Conservation (phyloP, 1,140 invertebrate genomes). For the Sitobion miscanthi region DNA sequence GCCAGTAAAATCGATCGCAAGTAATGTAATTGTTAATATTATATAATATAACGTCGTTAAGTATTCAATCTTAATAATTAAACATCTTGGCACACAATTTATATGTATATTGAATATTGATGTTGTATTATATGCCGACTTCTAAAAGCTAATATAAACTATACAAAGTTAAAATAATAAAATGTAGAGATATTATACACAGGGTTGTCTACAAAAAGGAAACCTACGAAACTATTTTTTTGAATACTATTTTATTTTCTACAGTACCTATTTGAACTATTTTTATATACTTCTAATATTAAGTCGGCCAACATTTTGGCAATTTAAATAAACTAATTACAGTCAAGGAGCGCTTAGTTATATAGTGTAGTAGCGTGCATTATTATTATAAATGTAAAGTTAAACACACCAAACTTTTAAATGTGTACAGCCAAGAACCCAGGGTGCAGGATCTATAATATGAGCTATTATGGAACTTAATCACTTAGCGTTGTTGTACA, state of each 20-base stretch:
- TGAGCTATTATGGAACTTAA: neutral
- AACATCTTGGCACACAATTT: neutral
- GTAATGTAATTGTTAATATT: neutral
- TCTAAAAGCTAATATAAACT: neutral
- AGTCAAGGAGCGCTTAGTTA: neutral
- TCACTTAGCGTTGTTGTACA: neutral
- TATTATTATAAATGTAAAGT: neutral
- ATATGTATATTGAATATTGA: neutral
- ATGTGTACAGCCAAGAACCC: neutral
- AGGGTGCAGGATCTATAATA: neutral
- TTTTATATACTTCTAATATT: neutral
- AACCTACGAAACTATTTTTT: neutral
- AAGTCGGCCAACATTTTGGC: neutral
- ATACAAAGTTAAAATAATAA: neutral
- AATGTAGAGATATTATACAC: neutral
- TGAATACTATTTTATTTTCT: too few relatives aligned
- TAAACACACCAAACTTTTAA: neutral
- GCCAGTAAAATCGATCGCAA: neutral
- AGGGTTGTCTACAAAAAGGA: neutral
- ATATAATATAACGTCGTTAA: neutral
- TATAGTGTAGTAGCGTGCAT: neutral
- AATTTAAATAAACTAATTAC: conserved; percentile 19
- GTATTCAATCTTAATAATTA: neutral
- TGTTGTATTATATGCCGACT: neutral
- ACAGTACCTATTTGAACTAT: too few relatives aligned